phyloP scores from a whole-genome alignment of 2,113 vertebrate genomes.

The Myocastor coypus region DNA sequence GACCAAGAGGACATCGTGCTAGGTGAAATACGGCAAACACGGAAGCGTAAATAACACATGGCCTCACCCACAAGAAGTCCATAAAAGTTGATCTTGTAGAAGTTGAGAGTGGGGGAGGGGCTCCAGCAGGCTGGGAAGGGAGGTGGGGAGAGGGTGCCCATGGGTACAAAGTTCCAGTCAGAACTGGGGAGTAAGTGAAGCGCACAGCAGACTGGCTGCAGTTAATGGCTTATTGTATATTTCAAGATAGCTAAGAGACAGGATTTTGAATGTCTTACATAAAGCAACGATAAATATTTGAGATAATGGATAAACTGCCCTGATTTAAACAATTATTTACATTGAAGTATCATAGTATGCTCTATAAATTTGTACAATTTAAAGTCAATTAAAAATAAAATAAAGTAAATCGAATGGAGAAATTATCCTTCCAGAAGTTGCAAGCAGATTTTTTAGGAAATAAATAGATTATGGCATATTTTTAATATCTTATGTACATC shows the following conservation, averaged over 20 bases:
- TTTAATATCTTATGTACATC: constrained; percentile 28
- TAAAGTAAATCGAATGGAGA: background rate
- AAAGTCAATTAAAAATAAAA: background rate
- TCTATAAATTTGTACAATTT: background rate
- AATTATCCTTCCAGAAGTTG: background rate
- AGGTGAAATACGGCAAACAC: background rate
- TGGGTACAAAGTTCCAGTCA: background rate
- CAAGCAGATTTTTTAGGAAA: background rate
- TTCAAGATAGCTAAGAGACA: background rate
- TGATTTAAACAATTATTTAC: background rate
- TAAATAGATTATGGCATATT: background rate
- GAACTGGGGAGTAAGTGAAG: background rate
- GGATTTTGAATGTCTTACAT: background rate
- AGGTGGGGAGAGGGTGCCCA: background rate
- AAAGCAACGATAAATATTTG: background rate
- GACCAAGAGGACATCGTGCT: background rate
- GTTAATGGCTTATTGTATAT: background rate
- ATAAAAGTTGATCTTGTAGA: background rate
- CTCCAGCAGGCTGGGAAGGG: background rate
- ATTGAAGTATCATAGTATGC: background rate
- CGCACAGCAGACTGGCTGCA: background rate
- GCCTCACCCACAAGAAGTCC: background rate
- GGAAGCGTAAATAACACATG: background rate
- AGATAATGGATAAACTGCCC: background rate
- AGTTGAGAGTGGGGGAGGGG: background rate